Evolutionary conservation across 2,888 invertebrate genomes (phyloP), one percentile per base, ranked within the genome.

Genomic region (Rhagium mordax): DNA sequence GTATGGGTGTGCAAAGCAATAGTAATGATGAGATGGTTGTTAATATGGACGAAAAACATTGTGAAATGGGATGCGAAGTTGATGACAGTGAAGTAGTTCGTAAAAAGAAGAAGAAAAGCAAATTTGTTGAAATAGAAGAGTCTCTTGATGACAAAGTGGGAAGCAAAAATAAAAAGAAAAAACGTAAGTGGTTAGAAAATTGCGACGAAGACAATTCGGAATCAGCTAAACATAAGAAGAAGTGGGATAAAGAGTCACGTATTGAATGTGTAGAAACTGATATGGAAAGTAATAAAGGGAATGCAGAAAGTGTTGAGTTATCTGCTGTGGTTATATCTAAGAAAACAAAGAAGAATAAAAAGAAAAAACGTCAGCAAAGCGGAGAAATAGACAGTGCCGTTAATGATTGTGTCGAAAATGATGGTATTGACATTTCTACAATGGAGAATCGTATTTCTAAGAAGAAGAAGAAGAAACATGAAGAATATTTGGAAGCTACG

Each of bases 221-320:
- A n/a, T n/a, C 48, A 21, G 20, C 20, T 7, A n/a, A 48, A 47
- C 15, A 18, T n/a, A 64, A 64, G 49, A 64, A 64, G 2, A 64
- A 51, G 51, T 51, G 24, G 27, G n/a, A 24, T 24, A 24, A 3
- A 24, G 5, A 33, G 10, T 8, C 1, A 33, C 33, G 3, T 8
- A 13, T 13, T 33, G 33, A 33, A 1, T 1, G 33, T 33, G 13
- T 3, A 33, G 33, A 13, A 33, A 6, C 1, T 33, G 13, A 13
- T 1, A 10, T 3, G 3, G 33, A 33, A 33, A 33, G 13, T 33
- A 33, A 33, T 33, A 3, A 1, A 13, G 13, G 13, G 1, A 33
- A 1, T 5, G 3, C 8, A 29, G 3, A 29, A 29, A 5, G 6
- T 29, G 6, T 29, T 5, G 6, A 29, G 2, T 29, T 29, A 1